Evolutionary conservation across 2,113 vertebrate genomes (phyloP).

Genomic region (Poeciliopsis occidentalis): DNA sequence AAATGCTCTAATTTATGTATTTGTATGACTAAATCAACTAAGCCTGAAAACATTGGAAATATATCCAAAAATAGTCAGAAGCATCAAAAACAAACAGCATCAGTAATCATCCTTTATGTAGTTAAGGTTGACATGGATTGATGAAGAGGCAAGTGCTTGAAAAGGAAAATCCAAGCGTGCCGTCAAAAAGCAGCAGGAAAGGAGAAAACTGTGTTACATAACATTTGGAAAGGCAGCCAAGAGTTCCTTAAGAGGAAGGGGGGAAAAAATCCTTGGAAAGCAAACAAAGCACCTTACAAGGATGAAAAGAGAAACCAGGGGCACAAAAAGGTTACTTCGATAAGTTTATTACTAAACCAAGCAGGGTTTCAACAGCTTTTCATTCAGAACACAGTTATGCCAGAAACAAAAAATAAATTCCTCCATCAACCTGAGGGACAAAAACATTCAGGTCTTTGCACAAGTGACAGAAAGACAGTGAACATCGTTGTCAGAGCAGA

Average conservation of each 20-base stretch:
- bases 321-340: conserved; percentile 49
- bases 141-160: too few species aligned
- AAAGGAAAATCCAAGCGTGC: not conserved
- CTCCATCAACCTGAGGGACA: conserved; percentile 13
- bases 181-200: not conserved
- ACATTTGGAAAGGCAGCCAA: conserved; percentile 6
- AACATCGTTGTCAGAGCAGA: conserved; percentile 43
- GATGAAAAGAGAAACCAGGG: conserved; percentile 35
- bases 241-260: not conserved
- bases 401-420: conserved; percentile 36
- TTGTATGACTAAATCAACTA: too few species aligned
- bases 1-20: too few species aligned
- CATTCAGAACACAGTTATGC: conserved; percentile 49
- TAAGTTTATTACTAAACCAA: conserved; percentile 71
- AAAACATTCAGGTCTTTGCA: conserved; percentile 7
- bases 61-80: too few species aligned
- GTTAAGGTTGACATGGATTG: too few species aligned
- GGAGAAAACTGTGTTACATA: conserved; percentile 19
- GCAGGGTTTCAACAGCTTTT: conserved; percentile 59
- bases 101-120: too few species aligned
- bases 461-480: conserved; percentile 60
- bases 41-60: too few species aligned
- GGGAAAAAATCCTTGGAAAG: not conserved
- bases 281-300: conserved; percentile 7
- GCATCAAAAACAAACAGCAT: too few species aligned